Base-by-base conservation (phyloP, 2,113 vertebrate species). In the Passerina amoena region DNA sequence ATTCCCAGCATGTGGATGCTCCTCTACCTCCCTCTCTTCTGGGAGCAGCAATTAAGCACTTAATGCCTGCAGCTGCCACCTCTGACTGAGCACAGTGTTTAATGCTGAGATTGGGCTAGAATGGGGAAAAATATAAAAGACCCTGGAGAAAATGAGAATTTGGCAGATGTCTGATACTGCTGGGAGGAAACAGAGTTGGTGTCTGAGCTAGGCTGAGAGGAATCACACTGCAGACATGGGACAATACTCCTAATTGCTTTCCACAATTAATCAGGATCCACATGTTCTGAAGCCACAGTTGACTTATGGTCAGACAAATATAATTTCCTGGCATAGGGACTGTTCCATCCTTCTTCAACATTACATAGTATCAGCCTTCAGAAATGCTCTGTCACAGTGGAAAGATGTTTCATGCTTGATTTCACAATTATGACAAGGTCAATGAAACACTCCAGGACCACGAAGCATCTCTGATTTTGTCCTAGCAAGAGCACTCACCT, bases 401-500 rank as follows among this genome's bases (percentile, higher is more conserved):
- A 45, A 70, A 40, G 44, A 28, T 7, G 12, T 30, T 80, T 75
- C 59, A 61, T 2, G 1, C 21, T 44, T 33, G 24, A 53, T 61
- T 71, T 94, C 44, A 54, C 27, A 14, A 28, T 57, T 64, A 38
- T 15, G 38, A 19, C 10, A 64, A 85, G 22, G 22, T 57, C 47
- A 82, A 3, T 27, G 6, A 44, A 81, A 48, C 42, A 33, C 59
- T 33, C 61, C 28, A 42, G 10, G 5, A 90, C 8, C 22, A 42
- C 0, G 0, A 75, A 82, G 25, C 18, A 56, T 21, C 50, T 57
- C 25, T 44, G 28, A 44, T 44, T 25, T 23, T 57, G 16, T 28
- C 28, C 59, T 8, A 82, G 54, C n/a, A 45, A 73, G 42, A 53
- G 73, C 88, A 98, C 98, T 1, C 50, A 99, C 99, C 99, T 99